Percentiles rank a stretch among this genome's conserved stretches.
Evolutionary conservation across 1,140 invertebrate genomes (phyloP).

Genomic region (Mylabris phalerata): DNA sequence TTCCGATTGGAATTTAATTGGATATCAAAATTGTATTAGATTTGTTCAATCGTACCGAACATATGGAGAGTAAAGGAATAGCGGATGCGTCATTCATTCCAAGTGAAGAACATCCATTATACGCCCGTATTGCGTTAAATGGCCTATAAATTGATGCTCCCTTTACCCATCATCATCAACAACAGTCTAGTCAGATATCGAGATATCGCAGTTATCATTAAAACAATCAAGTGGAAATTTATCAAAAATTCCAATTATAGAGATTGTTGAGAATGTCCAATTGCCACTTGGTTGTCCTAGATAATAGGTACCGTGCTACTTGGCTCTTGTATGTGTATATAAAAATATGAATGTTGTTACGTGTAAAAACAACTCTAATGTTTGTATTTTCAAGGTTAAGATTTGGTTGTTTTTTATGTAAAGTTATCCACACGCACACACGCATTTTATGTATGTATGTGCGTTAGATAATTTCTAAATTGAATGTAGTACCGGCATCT

Average conservation of each 20-base stretch:
- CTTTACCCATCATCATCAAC: background rate
- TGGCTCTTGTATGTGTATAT: background rate
- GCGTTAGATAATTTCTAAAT: slow-evolving; percentile 14
- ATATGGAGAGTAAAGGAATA: slow-evolving; percentile 9
- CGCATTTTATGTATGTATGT: background rate
- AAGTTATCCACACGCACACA: too few species aligned
- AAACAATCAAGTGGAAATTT: too few species aligned
- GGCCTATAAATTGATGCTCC: slow-evolving; percentile 10
- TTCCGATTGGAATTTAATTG: slow-evolving; percentile 9
- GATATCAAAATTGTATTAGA: slow-evolving; percentile 16
- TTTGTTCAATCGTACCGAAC: slow-evolving; percentile 14
- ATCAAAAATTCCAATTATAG: too few species aligned
- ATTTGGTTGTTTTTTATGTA: slow-evolving; percentile 2
- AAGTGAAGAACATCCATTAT: slow-evolving; percentile 6
- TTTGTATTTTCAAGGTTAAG: slow-evolving; percentile 7
- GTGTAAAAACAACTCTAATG: slow-evolving; percentile 7
- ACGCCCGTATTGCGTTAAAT: slow-evolving; percentile 14
- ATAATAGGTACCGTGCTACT: background rate
- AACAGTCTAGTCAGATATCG: too few species aligned
- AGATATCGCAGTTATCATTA: too few species aligned
- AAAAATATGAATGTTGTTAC: background rate
- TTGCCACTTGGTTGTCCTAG: slow-evolving; percentile 8
- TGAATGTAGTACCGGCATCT: slow-evolving; percentile 14
- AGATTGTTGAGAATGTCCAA: slow-evolving; percentile 3
- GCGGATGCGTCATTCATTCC: slow-evolving; percentile 14